Evolutionary conservation across 1,140 invertebrate genomes (phyloP), one percentile per base, ranked within the genome.

Genomic region (Latrodectus geometricus): DNA sequence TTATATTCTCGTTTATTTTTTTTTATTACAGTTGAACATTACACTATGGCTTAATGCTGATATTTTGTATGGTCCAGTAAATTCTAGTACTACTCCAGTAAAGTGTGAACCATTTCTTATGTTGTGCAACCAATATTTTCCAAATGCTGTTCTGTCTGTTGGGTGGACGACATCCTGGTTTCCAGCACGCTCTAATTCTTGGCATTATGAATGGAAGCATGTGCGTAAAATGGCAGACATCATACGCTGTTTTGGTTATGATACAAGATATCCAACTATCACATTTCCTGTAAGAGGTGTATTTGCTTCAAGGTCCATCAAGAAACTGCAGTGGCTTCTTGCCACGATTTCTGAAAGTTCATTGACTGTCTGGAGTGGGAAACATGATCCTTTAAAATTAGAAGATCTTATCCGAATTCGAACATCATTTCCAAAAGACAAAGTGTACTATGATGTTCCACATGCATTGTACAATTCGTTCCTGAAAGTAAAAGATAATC

Each of bases 1-100:
- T 35, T 35, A 35, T 5, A 35, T 35, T 35, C 35, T 35, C 35
- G 1, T 5, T 35, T 35, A 35, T 35, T 65, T 66, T 66, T 49
- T 86, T 82, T 70, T 88, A 20, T 89, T 89, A 70, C 90, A 96
- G 94, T 90, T 94, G 72, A 92, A 91, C 1, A 94, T 94, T 88
- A 96, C 95, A 0, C 89, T 97, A n/a, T 97, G 95, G 95, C 90
- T 98, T 61, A 97, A 97, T 90, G 96, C 96, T 0, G 96, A 97
- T 90, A 96, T 98, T 75, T 90, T 97, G 0, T 89, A 91, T 21
- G 97, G 97, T 2, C 96, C 96, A 0, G 93, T 95, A 7, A 93
- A 95, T 85, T 92, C 93, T 0, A 91, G 90, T 4, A 91, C 89
- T 0, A 88, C 89, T 49, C 93, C 94, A 7, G 94, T 97, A 0